Conservation (phyloP, 1,140 invertebrate species). For the Mizuhopecten yessoensis region DNA sequence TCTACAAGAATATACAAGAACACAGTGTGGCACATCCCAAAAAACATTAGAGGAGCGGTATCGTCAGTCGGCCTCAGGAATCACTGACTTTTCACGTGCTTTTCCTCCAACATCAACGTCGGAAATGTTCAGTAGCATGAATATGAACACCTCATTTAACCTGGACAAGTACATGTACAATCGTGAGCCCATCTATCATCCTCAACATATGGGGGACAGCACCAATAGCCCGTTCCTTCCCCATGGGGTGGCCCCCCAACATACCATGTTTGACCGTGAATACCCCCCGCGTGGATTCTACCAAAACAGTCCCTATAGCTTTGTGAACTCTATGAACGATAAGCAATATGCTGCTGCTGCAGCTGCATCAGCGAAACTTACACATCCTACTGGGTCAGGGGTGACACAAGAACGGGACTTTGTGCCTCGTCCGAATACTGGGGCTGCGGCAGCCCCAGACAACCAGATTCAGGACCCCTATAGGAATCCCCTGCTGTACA, state of each 20-base stretch:
- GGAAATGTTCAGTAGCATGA: constrained; percentile 78
- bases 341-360: constrained; percentile 71
- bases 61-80: constrained; percentile 74
- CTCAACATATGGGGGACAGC: constrained; percentile 77
- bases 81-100: constrained; percentile 74
- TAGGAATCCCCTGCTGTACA: constrained; percentile 80
- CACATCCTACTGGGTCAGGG: constrained; percentile 69
- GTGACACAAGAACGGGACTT: constrained; percentile 75
- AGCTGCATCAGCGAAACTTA: constrained; percentile 74
- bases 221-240: constrained; percentile 78
- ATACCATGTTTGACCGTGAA: constrained; percentile 78
- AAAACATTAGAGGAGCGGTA: constrained; percentile 81
- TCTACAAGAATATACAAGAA: constrained; percentile 75
- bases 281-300: constrained; percentile 77
- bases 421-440: constrained; percentile 71
- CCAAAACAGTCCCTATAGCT: constrained; percentile 78
- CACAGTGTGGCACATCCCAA: constrained; percentile 71
- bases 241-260: constrained; percentile 76
- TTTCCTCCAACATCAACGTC: constrained; percentile 75
- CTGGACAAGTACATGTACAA: constrained; percentile 79
- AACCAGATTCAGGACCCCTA: constrained; percentile 80
- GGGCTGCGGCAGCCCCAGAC: constrained; percentile 67
- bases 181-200: constrained; percentile 77
- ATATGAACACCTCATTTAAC: constrained; percentile 78
- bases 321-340: constrained; percentile 75